A percentile compares a stretch with the other conserved stretches of the same genome.
Evolutionary conservation across 1,140 invertebrate species (phyloP).

Genomic region (Aphelinus atriplicis): DNA sequence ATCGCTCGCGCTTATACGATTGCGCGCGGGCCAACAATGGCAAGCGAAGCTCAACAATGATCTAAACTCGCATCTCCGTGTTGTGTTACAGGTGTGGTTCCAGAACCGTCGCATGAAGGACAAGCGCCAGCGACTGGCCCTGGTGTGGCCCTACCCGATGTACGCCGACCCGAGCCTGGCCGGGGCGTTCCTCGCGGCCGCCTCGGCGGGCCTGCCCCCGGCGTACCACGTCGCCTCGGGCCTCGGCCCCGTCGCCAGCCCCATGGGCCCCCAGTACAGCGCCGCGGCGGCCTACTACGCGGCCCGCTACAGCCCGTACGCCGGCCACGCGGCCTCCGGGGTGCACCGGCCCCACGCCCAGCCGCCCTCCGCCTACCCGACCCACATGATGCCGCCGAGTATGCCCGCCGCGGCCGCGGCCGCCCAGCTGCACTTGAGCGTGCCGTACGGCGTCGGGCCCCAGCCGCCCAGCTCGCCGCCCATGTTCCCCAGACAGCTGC

Average conservation of each 20-base stretch:
- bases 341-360: slow-evolving; percentile 50
- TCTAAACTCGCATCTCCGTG: slow-evolving; percentile 28
- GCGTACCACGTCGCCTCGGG: slow-evolving; percentile 63
- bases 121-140: slow-evolving; percentile 91
- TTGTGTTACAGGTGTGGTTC: slow-evolving; percentile 90
- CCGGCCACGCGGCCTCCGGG: slow-evolving; percentile 25
- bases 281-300: slow-evolving; percentile 56
- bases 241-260: background rate
- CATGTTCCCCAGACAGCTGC: background rate
- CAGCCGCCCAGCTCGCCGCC: slow-evolving; percentile 4
- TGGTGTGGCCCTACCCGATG: slow-evolving; percentile 94
- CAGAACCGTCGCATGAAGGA: slow-evolving; percentile 99
- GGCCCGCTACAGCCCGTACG: slow-evolving; percentile 53
- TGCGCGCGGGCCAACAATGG: too few relatives aligned
- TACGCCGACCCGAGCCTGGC: slow-evolving; percentile 93
- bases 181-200: slow-evolving; percentile 80
- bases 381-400: background rate
- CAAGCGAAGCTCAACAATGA: too few relatives aligned
- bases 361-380: slow-evolving; percentile 38
- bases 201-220: slow-evolving; percentile 71
- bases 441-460: too few relatives aligned
- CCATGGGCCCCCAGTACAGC: slow-evolving; percentile 41
- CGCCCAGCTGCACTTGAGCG: slow-evolving; percentile 32
- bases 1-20: too few relatives aligned
- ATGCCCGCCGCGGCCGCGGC: slow-evolving; percentile 25